Percentiles rank a stretch among this genome's conserved stretches.
Conservation (phyloP, 2,113 vertebrate species). For the Peromyscus leucopus region DNA sequence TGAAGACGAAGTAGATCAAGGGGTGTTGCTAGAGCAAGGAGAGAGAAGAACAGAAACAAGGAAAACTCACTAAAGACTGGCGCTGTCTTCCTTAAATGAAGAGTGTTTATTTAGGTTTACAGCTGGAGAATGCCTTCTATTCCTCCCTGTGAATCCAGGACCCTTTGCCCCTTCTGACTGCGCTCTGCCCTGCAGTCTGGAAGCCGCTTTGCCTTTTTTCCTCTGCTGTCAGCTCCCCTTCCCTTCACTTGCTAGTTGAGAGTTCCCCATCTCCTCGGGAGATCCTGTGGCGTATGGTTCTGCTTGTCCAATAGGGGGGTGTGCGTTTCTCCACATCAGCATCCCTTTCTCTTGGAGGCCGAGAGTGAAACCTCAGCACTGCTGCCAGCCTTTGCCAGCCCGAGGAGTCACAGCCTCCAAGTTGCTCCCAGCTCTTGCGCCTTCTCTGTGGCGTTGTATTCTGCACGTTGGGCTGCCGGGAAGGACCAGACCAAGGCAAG, state of each 20-base stretch:
- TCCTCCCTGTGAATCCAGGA: slow-evolving; percentile 37
- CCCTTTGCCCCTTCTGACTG: neutral
- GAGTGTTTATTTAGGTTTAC: neutral
- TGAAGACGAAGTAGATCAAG: neutral
- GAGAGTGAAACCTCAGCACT: slow-evolving; percentile 64
- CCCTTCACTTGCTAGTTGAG: slow-evolving; percentile 59
- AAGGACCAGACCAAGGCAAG: slow-evolving; percentile 77
- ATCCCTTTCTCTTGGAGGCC: slow-evolving; percentile 64
- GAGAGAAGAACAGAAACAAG: neutral
- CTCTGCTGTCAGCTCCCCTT: neutral
- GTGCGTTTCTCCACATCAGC: neutral
- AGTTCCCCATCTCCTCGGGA: slow-evolving; percentile 68
- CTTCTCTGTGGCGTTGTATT: slow-evolving; percentile 72
- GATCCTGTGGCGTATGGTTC: slow-evolving; percentile 64
- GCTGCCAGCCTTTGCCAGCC: slow-evolving; percentile 76
- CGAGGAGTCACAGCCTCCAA: slow-evolving; percentile 73
- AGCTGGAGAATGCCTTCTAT: neutral
- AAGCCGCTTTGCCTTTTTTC: neutral
- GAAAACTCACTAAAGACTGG: neutral
- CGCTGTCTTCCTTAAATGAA: neutral
- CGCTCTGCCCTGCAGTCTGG: slow-evolving; percentile 41
- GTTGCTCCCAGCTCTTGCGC: slow-evolving; percentile 75
- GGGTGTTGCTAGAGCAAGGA: neutral
- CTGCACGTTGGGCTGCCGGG: slow-evolving; percentile 74
- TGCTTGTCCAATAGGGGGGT: slow-evolving; percentile 71